Conservation (phyloP, 2,888 invertebrate species). For the Coleophora flavipennella region DNA sequence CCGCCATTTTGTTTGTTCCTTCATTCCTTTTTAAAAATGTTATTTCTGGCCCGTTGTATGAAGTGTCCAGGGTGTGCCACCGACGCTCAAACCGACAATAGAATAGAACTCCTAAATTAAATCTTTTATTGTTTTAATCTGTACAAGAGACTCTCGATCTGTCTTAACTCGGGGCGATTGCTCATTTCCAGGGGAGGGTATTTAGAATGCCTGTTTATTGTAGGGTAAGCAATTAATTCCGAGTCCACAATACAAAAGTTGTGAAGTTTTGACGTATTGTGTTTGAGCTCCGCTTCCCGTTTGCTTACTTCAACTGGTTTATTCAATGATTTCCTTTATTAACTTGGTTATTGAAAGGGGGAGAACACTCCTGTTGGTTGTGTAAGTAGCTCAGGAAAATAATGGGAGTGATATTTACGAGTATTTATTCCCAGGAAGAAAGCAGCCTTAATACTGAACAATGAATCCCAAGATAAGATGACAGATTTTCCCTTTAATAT, state of each 20-base stretch:
- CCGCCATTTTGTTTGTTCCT: too few relatives aligned
- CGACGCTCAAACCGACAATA: too few relatives aligned
- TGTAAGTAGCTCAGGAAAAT: slow-evolving; percentile 4
- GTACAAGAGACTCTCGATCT: slow-evolving; percentile 4
- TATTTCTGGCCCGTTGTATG: too few relatives aligned
- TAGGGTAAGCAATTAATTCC: slow-evolving; percentile 60
- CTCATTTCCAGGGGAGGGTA: slow-evolving; percentile 31
- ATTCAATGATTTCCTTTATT: slow-evolving; percentile 64
- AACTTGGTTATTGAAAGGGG: slow-evolving; percentile 48
- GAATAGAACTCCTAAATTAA: too few relatives aligned
- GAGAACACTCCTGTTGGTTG: slow-evolving; percentile 29
- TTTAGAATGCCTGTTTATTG: slow-evolving; percentile 40
- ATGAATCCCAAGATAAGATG: background rate
- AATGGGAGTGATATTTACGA: slow-evolving; percentile 1
- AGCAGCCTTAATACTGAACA: background rate
- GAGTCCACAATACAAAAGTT: slow-evolving; percentile 65
- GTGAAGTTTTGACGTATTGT: slow-evolving; percentile 61
- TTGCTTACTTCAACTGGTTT: slow-evolving; percentile 55
- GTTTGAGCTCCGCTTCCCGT: slow-evolving; percentile 55
- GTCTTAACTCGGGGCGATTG: slow-evolving; percentile 27
- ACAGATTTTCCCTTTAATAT: too few relatives aligned
- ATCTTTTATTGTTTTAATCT: background rate
- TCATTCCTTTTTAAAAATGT: too few relatives aligned
- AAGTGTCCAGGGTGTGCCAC: too few relatives aligned
- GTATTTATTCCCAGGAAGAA: background rate